A percentile compares a stretch with the other conserved stretches of the same genome.
Evolutionary conservation across 2,797 vertebrate genomes (phyloP).

Genomic region (Leptodactylus fallax): DNA sequence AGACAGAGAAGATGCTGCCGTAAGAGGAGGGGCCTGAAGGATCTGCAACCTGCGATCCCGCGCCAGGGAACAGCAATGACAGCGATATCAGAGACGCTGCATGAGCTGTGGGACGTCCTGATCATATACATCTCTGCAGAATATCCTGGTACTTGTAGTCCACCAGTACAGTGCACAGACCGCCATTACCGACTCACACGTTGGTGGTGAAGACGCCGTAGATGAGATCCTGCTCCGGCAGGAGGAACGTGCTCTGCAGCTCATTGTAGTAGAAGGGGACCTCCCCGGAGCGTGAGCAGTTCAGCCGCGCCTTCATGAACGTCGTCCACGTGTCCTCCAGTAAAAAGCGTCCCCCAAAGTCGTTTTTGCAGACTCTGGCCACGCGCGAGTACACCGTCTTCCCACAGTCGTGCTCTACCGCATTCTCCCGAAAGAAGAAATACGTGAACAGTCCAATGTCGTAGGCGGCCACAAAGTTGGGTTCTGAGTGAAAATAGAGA

Average conservation of each 20-base stretch:
- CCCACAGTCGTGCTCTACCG: slow-evolving; percentile 95
- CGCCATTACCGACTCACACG: slow-evolving; percentile 83
- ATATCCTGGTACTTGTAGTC: background rate
- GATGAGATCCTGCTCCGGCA: slow-evolving; percentile 95
- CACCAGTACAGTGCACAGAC: background rate
- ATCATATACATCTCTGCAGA: background rate
- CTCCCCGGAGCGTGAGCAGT: slow-evolving; percentile 95
- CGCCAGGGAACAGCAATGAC: too few species aligned
- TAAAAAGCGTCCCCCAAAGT: slow-evolving; percentile 93
- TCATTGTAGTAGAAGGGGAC: slow-evolving; percentile 98
- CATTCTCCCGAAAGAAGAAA: slow-evolving; percentile 96
- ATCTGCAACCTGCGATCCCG: too few species aligned
- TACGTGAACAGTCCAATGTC: slow-evolving; percentile 95
- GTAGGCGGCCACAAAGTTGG: slow-evolving; percentile 96
- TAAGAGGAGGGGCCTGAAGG: background rate
- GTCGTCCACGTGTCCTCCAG: slow-evolving; percentile 99
- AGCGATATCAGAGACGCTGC: background rate
- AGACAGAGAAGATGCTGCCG: background rate
- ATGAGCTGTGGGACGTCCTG: background rate
- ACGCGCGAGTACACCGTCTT: slow-evolving; percentile 95
- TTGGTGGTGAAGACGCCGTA: slow-evolving; percentile 98
- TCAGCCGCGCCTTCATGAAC: slow-evolving; percentile 95
- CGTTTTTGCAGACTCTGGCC: slow-evolving; percentile 96
- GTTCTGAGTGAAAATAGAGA: slow-evolving; percentile 78
- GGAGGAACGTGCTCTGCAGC: slow-evolving; percentile 96